phyloP scores from a whole-genome alignment of 2,888 invertebrate genomes.

The Mythimna vitellina region DNA sequence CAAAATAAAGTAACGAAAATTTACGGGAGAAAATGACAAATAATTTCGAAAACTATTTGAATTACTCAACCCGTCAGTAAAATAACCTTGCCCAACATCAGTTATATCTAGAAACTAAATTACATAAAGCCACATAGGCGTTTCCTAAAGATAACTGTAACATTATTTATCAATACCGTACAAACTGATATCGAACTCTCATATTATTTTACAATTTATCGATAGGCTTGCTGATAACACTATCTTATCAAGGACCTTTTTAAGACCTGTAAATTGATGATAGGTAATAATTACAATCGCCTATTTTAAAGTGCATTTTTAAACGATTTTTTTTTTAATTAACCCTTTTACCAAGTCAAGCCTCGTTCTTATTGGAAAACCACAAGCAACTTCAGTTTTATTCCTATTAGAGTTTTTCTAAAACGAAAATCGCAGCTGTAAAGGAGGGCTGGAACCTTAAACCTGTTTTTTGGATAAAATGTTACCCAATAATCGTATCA shows the following conservation, averaged over 20 bases:
- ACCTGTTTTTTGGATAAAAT: conserved; percentile 1
- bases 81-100: conserved; percentile 26
- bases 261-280: conserved; percentile 41
- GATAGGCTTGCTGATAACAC: conserved; percentile 60
- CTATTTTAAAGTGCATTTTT: conserved; percentile 25
- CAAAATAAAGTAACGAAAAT: neutral
- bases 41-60: conserved; percentile 16
- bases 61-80: neutral
- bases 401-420: neutral
- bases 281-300: conserved; percentile 45
- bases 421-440: neutral
- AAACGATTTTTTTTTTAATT: conserved; percentile 17
- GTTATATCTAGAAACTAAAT: conserved; percentile 20
- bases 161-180: conserved; percentile 46
- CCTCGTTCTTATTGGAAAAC: neutral
- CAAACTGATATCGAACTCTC: conserved; percentile 47
- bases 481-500: neutral
- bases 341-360: neutral
- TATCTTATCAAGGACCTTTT: conserved; percentile 60
- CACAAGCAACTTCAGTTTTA: neutral
- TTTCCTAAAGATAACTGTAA: conserved; percentile 51
- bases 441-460: neutral
- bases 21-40: neutral
- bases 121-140: conserved; percentile 22
- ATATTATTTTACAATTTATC: conserved; percentile 67